phyloP scores from a whole-genome alignment of 1,140 invertebrate genomes.

The Drosophila ercepeae region DNA sequence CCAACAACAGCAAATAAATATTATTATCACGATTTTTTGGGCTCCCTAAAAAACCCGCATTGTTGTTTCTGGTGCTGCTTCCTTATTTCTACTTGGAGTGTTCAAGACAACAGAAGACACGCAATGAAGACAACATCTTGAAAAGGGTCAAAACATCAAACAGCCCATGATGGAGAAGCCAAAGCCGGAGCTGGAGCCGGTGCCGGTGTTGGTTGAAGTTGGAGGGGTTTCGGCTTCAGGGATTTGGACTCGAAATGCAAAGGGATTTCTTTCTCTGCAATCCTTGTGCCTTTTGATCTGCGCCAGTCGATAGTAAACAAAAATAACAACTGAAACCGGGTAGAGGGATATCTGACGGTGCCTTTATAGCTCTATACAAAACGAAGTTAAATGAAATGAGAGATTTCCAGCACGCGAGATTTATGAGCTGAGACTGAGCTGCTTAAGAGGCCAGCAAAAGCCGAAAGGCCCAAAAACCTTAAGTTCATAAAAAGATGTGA shows the following conservation, averaged over 20 bases:
- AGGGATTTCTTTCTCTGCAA: slow-evolving; percentile 41
- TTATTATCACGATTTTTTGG: slow-evolving; percentile 69
- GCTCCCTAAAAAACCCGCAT: slow-evolving; percentile 34
- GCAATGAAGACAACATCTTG: slow-evolving; percentile 81
- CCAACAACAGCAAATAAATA: slow-evolving; percentile 65
- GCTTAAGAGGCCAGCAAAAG: slow-evolving; percentile 1
- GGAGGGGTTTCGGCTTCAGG: slow-evolving; percentile 37
- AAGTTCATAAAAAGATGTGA: slow-evolving; percentile 52
- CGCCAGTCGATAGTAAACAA: slow-evolving; percentile 54
- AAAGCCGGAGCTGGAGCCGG: slow-evolving; percentile 1
- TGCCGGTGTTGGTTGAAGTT: neutral
- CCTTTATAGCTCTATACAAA: slow-evolving; percentile 63
- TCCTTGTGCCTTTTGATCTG: slow-evolving; percentile 48
- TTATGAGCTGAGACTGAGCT: slow-evolving; percentile 68
- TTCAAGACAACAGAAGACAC: slow-evolving; percentile 54
- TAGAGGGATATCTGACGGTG: slow-evolving; percentile 15
- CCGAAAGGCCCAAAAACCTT: slow-evolving; percentile 15
- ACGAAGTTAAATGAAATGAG: slow-evolving; percentile 64
- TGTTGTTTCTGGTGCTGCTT: slow-evolving; percentile 36
- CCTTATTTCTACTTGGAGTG: slow-evolving; percentile 48
- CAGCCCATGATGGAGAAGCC: slow-evolving; percentile 29
- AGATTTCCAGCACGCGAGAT: slow-evolving; percentile 74
- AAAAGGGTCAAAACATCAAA: slow-evolving; percentile 79
- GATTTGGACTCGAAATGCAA: slow-evolving; percentile 59
- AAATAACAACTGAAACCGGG: slow-evolving; percentile 16